Base-by-base conservation (phyloP, 2,888 invertebrate genomes). In the Drosophila borborema region DNA sequence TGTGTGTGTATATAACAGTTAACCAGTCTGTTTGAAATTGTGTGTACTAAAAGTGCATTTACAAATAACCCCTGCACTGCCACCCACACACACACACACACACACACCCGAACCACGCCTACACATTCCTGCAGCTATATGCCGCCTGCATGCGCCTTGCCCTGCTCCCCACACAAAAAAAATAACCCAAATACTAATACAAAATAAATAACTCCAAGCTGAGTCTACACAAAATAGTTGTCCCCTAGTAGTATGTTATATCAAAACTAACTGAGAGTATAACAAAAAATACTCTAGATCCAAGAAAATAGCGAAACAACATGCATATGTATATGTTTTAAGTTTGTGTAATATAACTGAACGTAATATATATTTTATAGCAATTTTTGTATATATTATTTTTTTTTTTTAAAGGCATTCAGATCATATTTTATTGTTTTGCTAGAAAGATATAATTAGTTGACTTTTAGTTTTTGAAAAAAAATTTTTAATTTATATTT, bases 141-240 rank as follows among this genome's bases (percentile, higher is more conserved):
- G 49, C 70, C 58, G 48, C 68, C 53, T 79, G 82, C 82, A 87
- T 87, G 85, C 61, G 82, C 71, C 56, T 34, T 56, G 64, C 68
- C 63, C 54, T 16, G 61, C 55, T 14, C 12, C 40, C 36, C 14
- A 10, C 28, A 20, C 40, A 45, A 43, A 41, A 41, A 41, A 0
- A 16, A 46, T 8, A 36, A 36, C 12, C 7, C 36, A 28, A 38
- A 54, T 65, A 36, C 56, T 43, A 51, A 77, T 60, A 5, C 1
- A 36, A 64, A 65, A 20, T 12, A 34, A 49, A 18, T 34, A 31
- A 54, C 72, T 65, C 46, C 59, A n/a, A 7, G 28, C 62, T 41
- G 8, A 68, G 23, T 53, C 66, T 71, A 68, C 62, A 68, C 66
- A 77, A 70, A 72, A 64, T 38, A 20, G 10, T 10, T 48, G 10